Conservation (phyloP, 1,140 invertebrate genomes). For the Conus ventricosus region DNA sequence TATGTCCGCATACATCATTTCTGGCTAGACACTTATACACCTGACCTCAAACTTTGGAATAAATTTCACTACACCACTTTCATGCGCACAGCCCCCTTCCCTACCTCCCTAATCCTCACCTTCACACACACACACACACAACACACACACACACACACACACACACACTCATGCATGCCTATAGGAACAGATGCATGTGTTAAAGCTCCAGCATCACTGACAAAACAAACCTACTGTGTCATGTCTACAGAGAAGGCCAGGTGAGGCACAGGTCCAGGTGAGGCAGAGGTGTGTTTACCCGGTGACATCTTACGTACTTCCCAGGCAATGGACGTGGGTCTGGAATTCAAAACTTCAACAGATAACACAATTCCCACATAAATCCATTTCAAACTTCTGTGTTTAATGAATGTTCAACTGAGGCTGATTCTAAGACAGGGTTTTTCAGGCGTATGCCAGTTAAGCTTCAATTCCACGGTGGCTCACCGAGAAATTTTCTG, state of each 20-base stretch:
- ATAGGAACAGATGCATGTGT: neutral
- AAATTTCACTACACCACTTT: too few species aligned
- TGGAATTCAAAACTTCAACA: slow-evolving; percentile 44
- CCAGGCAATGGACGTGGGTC: slow-evolving; percentile 93
- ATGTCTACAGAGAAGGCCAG: slow-evolving; percentile 23
- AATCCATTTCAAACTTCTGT: neutral
- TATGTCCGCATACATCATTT: too few species aligned
- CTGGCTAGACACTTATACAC: too few species aligned
- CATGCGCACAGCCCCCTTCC: too few species aligned
- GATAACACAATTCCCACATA: neutral
- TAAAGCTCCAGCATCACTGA: neutral
- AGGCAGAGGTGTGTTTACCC: slow-evolving; percentile 70
- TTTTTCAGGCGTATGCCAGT: too few species aligned
- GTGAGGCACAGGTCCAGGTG: slow-evolving; percentile 39
- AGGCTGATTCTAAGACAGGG: too few species aligned
- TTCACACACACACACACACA: neutral
- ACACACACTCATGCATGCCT: neutral
- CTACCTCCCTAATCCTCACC: too few species aligned
- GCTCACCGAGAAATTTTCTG: too few species aligned
- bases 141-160: neutral
- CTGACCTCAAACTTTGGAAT: too few species aligned
- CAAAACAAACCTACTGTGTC: neutral
- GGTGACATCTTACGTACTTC: slow-evolving; percentile 95
- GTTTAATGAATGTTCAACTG: too few species aligned
- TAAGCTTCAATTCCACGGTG: too few species aligned